Percentiles rank a stretch among this genome's conserved stretches.
Evolutionary conservation across 2,797 vertebrate species (phyloP).

Genomic region (Argentina silus): DNA sequence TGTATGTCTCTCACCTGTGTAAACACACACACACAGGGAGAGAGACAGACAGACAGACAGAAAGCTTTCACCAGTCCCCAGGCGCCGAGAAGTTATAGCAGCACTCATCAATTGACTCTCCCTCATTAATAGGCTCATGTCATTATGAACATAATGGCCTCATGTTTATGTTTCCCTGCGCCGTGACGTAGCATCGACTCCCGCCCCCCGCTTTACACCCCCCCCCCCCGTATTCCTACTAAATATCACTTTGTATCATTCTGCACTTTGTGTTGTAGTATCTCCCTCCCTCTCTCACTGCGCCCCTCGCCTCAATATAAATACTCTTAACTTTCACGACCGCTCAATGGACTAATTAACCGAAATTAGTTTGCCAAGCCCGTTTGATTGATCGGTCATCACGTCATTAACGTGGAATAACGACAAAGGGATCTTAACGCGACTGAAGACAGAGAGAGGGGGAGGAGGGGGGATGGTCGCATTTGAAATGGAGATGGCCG

Average conservation of each 20-base stretch:
- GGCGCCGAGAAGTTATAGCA: too few relatives aligned
- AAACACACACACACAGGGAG: too few relatives aligned
- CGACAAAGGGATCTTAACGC: slow-evolving; percentile 21
- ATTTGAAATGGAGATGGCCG: background rate
- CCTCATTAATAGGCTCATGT: too few relatives aligned
- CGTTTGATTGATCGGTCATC: slow-evolving; percentile 30
- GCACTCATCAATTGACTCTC: too few relatives aligned
- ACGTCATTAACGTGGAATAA: slow-evolving; percentile 32
- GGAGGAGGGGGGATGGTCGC: too few relatives aligned
- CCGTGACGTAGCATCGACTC: background rate
- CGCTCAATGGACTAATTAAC: slow-evolving; percentile 24
- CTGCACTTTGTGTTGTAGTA: background rate
- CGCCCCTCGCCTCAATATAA: slow-evolving; percentile 7
- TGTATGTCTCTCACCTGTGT: too few relatives aligned
- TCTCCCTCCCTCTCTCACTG: background rate
- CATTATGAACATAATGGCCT: background rate
- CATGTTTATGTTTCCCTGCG: background rate
- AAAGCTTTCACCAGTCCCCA: too few relatives aligned
- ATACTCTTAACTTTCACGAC: slow-evolving; percentile 21
- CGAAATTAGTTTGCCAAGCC: slow-evolving; percentile 20
- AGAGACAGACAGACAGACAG: too few relatives aligned
- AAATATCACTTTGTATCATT: background rate
- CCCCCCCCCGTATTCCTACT: background rate
- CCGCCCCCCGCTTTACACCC: background rate
- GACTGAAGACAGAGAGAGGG: background rate